Evolutionary conservation across 1,140 invertebrate species (phyloP).

Genomic region (Drosophila asahinai): DNA sequence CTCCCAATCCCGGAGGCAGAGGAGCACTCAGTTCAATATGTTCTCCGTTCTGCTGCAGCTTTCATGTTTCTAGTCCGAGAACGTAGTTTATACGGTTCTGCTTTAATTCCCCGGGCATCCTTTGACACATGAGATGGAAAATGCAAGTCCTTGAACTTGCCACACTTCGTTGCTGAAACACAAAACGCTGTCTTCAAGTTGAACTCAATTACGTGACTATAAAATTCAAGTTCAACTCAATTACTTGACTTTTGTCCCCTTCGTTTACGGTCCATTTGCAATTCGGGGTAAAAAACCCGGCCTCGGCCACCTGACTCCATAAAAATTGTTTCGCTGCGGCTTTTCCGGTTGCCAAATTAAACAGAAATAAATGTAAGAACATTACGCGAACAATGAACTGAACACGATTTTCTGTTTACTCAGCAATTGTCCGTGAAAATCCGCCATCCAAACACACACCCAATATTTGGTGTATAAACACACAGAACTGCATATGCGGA

Average conservation of each 20-base stretch:
- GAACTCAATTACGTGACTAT: constrained; percentile 7
- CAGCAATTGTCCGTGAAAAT: constrained; percentile 52
- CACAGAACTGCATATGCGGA: constrained; percentile 23
- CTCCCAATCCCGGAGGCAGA: not conserved
- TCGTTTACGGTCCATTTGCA: not conserved
- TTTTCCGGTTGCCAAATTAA: constrained; percentile 45
- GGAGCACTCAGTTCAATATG: constrained; percentile 56
- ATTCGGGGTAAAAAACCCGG: constrained; percentile 1
- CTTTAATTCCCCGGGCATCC: constrained; percentile 59
- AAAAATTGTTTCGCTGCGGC: constrained; percentile 32
- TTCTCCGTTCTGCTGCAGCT: constrained; percentile 20
- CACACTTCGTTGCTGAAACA: constrained; percentile 27
- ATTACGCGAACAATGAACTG: constrained; percentile 52
- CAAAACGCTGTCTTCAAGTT: constrained; percentile 9
- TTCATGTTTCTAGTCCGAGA: constrained; percentile 60
- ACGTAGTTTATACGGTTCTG: constrained; percentile 28
- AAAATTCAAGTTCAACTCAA: constrained; percentile 43
- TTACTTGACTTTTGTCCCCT: constrained; percentile 12
- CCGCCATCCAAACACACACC: constrained; percentile 17
- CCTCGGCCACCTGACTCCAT: constrained; percentile 13
- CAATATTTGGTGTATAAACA: constrained; percentile 27
- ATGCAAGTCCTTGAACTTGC: constrained; percentile 65
- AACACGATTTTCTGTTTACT: constrained; percentile 61
- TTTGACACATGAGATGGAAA: constrained; percentile 60
- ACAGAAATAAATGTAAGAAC: constrained; percentile 43